Base-by-base conservation (phyloP, 2,888 invertebrate genomes). In the Xestoiulus laeticollis region DNA sequence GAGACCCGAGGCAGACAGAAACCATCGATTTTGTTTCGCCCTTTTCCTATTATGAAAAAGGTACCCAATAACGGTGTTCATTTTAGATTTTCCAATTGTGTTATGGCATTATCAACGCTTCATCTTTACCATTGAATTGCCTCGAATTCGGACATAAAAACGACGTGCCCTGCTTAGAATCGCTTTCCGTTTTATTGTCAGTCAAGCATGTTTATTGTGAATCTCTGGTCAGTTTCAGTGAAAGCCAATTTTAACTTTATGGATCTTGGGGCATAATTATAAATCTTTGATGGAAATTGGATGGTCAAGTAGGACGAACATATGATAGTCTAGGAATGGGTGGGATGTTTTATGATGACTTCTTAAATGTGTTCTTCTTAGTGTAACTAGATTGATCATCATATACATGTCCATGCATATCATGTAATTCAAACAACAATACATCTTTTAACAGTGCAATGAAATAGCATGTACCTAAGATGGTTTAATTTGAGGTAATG, bases 21-120 rank as follows among this genome's bases (percentile, higher is more conserved):
- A 78, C 30, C 26, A 78, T 78, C 78, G 78, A 78, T 78, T 68
- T 78, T 30, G 78, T 30, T 30, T 30, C 14, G 6, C 12, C 38
- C 30, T 0, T 22, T 30, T 30, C 6, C 30, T 22, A 26, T 78
- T 14, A 22, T 30, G 30, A 30, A 19, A 78, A 78, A 78, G 30
- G 26, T 30, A 14, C 14, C 30, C 78, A 78, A 78, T 26, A 48
- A 19, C 12, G 30, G 78, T 30, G 78, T 78, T 78, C 78, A 78
- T 78, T 78, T 78, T 78, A 30, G 78, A 78, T 78, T 78, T 78
- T 78, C 30, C 78, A 30, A 22, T 78, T 78, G 78, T 26, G 22
- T 78, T 78, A 78, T 30, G 30, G 30, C 8, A 30, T 78, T 78
- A 78, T 78, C 78, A 78, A 78, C 78, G 78, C 30, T 30, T 78